These are phyloP conservation scores for Torymus aiolomorphi DNA, from an alignment of 2,888 invertebrate species.

Conservation along the genomic window DNA sequence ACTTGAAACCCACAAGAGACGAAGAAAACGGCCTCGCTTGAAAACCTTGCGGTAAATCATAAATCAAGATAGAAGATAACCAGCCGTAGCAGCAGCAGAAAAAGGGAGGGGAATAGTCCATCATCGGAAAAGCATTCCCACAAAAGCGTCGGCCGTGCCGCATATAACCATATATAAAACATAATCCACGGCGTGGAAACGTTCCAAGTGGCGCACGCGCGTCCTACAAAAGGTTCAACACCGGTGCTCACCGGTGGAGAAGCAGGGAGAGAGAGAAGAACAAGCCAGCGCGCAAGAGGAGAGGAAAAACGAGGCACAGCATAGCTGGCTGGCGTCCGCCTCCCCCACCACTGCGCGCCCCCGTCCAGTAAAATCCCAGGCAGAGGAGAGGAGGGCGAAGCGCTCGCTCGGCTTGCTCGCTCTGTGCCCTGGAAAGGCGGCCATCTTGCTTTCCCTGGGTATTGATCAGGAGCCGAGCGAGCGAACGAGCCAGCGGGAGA, in stretches of 20 bases:
- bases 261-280: constrained; percentile 11
- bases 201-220: constrained; percentile 24
- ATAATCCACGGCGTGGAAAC: constrained; percentile 26
- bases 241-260: constrained; percentile 16
- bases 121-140: too few species aligned
- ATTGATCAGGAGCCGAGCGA: constrained; percentile 66
- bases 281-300: neutral
- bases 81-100: neutral
- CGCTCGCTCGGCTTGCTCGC: too few species aligned
- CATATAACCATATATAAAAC: too few species aligned
- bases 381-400: constrained; percentile 54
- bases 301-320: constrained; percentile 44
- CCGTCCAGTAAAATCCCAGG: constrained; percentile 71
- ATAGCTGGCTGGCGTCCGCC: constrained; percentile 36
- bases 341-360: constrained; percentile 33
- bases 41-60: constrained; percentile 2
- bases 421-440: constrained; percentile 72
- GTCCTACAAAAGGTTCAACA: constrained; percentile 56
- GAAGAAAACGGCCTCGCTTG: neutral
- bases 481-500: constrained; percentile 7
- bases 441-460: constrained; percentile 76
- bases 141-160: too few species aligned
- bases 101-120: neutral
- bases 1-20: too few species aligned
- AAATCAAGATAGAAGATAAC: constrained; percentile 16